Percentiles rank a stretch among this genome's conserved stretches.
These are phyloP conservation scores for Procambarus clarkii DNA, from an alignment of 1,140 invertebrate species.

Conservation along the genomic window DNA sequence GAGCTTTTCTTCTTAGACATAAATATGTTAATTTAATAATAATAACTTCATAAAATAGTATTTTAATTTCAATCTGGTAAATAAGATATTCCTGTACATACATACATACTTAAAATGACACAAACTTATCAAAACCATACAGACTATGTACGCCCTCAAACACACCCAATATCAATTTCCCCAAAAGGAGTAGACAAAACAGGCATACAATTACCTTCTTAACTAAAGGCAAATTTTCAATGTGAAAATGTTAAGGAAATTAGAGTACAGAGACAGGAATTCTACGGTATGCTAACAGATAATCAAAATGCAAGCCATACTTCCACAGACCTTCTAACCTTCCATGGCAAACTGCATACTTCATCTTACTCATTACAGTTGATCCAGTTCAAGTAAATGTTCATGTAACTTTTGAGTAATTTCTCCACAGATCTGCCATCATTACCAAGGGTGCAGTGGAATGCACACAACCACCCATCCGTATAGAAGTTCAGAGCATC, in stretches of 20 bases:
- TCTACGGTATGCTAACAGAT: background rate
- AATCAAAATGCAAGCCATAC: background rate
- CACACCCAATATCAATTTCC: background rate
- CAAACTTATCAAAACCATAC: background rate
- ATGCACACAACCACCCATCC: background rate
- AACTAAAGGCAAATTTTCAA: too few relatives aligned
- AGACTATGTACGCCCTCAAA: background rate
- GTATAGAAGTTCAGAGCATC: slow-evolving; percentile 2
- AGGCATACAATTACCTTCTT: background rate
- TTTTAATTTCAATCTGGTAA: background rate
- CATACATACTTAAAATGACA: background rate
- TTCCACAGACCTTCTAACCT: background rate
- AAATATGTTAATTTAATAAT: background rate
- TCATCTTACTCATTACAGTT: background rate
- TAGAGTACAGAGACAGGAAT: background rate
- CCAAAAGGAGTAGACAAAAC: background rate
- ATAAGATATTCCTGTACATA: background rate
- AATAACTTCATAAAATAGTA: background rate
- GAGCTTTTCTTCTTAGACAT: background rate
- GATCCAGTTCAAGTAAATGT: background rate
- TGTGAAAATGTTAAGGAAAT: background rate
- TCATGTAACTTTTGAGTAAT: background rate
- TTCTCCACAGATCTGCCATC: background rate
- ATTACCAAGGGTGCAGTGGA: background rate
- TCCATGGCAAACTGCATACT: background rate